Evolutionary conservation across 2,797 vertebrate genomes (phyloP).

Genomic region (Crax fasciolata): DNA sequence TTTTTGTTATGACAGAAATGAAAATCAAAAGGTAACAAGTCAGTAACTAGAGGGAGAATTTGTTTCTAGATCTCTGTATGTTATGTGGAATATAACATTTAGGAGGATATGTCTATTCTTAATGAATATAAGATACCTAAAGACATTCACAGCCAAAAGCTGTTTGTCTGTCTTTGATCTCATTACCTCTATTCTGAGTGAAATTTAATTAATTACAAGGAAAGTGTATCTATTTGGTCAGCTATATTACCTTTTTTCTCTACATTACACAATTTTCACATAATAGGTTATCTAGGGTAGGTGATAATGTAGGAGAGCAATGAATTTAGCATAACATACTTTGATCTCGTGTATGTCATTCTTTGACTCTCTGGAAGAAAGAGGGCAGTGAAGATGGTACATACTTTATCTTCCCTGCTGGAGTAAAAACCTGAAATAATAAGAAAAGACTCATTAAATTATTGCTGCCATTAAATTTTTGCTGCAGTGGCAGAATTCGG

Average conservation of each 20-base stretch:
- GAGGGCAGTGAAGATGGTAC: constrained; percentile 16
- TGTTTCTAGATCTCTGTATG: not conserved
- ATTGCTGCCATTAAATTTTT: not conserved
- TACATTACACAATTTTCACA: not conserved
- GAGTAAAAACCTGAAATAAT: constrained; percentile 37
- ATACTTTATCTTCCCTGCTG: constrained; percentile 36
- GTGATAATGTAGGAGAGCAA: not conserved
- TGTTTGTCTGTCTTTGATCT: constrained; percentile 27
- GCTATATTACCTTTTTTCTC: not conserved
- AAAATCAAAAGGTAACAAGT: constrained; percentile 35
- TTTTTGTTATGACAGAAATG: constrained; percentile 20
- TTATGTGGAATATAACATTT: constrained; percentile 5
- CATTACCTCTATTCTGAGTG: not conserved
- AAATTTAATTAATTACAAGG: constrained; percentile 30
- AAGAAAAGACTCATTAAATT: constrained; percentile 40
- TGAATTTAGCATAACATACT: not conserved
- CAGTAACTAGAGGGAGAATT: constrained; percentile 6
- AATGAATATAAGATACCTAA: constrained; percentile 28
- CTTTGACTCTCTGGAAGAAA: not conserved
- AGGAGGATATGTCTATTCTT: not conserved
- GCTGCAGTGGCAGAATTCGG: constrained; percentile 9
- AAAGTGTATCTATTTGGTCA: constrained; percentile 13
- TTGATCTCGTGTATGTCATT: constrained; percentile 9
- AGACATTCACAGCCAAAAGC: constrained; percentile 14
- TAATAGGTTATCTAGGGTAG: constrained; percentile 1